A percentile compares a stretch with the other conserved stretches of the same genome.
These are phyloP conservation scores for Sminthopsis crassicaudata DNA, from an alignment of 2,113 vertebrate species.

Conservation along the genomic window DNA sequence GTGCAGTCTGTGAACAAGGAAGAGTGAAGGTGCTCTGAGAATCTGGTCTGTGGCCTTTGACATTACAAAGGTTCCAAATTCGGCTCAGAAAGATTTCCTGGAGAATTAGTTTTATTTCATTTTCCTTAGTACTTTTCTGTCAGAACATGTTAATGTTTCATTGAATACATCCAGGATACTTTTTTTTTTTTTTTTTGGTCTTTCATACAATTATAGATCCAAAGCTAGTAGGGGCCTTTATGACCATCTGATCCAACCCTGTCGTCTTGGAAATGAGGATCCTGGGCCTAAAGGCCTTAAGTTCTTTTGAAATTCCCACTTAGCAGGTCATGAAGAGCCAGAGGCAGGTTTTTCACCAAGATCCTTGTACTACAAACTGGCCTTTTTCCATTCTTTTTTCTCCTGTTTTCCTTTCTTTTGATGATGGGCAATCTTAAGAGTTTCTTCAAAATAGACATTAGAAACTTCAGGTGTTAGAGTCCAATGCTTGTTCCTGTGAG, in stretches of 20 bases:
- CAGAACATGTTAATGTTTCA: background rate
- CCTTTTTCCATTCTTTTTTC: background rate
- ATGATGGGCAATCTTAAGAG: background rate
- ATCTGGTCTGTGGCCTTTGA: background rate
- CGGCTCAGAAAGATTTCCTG: rapidly evolving
- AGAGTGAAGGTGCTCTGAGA: background rate
- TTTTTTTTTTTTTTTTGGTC: background rate
- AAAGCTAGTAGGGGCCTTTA: background rate
- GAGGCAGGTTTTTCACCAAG: background rate
- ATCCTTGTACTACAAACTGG: background rate
- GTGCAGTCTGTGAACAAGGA: background rate
- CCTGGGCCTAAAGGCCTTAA: background rate
- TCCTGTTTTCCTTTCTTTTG: background rate
- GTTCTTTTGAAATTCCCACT: background rate
- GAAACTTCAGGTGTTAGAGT: background rate
- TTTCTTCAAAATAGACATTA: slow-evolving; percentile 44
- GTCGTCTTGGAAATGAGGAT: background rate
- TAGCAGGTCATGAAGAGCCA: background rate
- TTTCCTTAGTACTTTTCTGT: rapidly evolving
- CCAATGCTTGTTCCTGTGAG: background rate
- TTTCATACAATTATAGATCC: background rate
- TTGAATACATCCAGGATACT: rapidly evolving
- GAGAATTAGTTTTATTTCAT: background rate
- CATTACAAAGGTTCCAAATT: rapidly evolving
- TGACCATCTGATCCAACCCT: background rate